These are phyloP conservation scores for Tangara arthus DNA, from an alignment of 2,797 vertebrate species.

Conservation along the genomic window DNA sequence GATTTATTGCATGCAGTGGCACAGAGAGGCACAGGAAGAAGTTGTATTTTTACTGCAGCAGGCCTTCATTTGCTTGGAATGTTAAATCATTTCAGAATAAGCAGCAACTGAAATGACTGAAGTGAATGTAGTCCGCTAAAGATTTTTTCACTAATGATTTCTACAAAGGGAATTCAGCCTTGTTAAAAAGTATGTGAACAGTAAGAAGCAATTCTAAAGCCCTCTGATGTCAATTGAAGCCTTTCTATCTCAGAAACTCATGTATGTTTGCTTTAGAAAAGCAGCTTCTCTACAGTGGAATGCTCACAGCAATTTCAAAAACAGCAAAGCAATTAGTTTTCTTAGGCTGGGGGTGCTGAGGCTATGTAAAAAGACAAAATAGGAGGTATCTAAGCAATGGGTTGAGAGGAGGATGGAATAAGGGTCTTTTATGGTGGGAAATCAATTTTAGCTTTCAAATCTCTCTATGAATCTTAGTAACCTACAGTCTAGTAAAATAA, in stretches of 20 bases:
- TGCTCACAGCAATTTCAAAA: constrained; percentile 50
- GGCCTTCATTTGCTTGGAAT: constrained; percentile 23
- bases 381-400: neutral
- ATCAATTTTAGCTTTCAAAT: neutral
- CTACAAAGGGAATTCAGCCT: constrained; percentile 39
- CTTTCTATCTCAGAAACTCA: constrained; percentile 41
- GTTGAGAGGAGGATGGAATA: neutral
- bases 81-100: constrained; percentile 46
- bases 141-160: constrained; percentile 48
- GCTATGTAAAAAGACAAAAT: neutral
- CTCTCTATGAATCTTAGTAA: neutral
- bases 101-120: constrained; percentile 6
- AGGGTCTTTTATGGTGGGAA: neutral
- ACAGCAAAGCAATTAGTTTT: constrained; percentile 39
- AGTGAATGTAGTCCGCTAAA: neutral
- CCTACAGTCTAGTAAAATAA: neutral
- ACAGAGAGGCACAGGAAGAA: neutral
- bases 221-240: constrained; percentile 38
- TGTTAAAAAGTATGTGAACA: constrained; percentile 59
- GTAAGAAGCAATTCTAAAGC: constrained; percentile 53
- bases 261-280: constrained; percentile 54
- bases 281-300: constrained; percentile 32
- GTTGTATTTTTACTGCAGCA: constrained; percentile 7
- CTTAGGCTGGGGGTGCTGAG: neutral
- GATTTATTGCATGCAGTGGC: neutral